Evolutionary conservation across 2,113 vertebrate species (phyloP), one percentile per base, ranked within the genome.

Genomic region (Anhinga anhinga): DNA sequence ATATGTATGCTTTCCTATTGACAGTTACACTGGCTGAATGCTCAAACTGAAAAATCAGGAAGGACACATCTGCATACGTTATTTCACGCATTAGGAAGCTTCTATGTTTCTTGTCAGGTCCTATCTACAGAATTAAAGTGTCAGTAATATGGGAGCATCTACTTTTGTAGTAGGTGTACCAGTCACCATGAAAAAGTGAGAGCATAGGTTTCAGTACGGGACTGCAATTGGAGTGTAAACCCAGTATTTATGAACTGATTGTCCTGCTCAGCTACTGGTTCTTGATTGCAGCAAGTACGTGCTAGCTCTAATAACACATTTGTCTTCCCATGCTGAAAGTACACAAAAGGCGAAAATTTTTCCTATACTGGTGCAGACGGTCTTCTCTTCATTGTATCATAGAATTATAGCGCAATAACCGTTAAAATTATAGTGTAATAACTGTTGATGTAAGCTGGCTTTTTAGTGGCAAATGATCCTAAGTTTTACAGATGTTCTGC

Each of bases 11-110:
- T 14, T 59, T 38, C 65, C 52, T 38, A 2, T 1, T 29, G 58
- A 38, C 14, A 56, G 25, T 36, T 5, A n/a, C 42, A 4, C 19
- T 27, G 71, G 10, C 4, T 11, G 23, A 9, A 25, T 10, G 8
- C 11, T 42, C 52, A 25, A 9, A 34, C 44, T 8, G 66, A 30
- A 76, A 50, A 34, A 47, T 32, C 18, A 26, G 42, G 30, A 59
- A 63, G 38, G 55, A 20, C 7, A 5, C 5, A 30, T 9, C 23
- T 52, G 15, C 34, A 32, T 22, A 27, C 0, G 0, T 13, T 2
- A 38, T 38, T 40, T 59, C 71, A 23, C 13, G 4, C 26, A 1
- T 16, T 3, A 34, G 20, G 36, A 67, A 66, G 27, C 6, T 18
- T 9, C 13, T 18, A 10, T 29, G n/a, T 1, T n/a, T n/a, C n/a